phyloP scores from a whole-genome alignment of 2,113 vertebrate species.

The Anser cygnoides region DNA sequence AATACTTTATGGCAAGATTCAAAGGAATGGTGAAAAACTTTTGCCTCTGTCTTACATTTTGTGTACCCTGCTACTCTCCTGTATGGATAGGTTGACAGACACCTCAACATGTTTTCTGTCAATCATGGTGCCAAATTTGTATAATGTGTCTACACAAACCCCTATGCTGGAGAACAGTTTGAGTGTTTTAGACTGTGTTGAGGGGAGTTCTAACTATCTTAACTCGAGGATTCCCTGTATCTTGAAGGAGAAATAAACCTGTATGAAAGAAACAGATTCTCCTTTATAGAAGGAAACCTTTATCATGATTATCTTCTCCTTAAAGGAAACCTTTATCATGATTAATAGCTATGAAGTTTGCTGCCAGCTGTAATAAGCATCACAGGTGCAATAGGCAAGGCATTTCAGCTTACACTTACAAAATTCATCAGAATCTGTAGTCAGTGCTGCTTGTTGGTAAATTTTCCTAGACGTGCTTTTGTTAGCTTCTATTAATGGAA shows the following conservation, averaged over 20 bases:
- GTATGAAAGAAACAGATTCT: not conserved
- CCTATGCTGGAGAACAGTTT: not conserved
- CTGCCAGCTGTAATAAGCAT: not conserved
- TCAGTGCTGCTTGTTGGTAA: not conserved
- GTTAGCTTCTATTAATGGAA: not conserved
- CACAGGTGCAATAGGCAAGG: not conserved
- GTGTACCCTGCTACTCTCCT: accelerated
- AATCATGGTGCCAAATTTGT: not conserved
- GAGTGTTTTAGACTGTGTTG: not conserved
- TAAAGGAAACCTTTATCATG: not conserved
- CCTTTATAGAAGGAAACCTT: not conserved
- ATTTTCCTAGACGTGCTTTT: not conserved
- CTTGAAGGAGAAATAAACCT: not conserved
- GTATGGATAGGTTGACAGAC: not conserved
- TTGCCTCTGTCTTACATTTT: not conserved
- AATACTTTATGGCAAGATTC: not conserved
- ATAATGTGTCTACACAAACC: not conserved
- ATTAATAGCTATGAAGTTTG: not conserved
- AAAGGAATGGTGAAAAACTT: not conserved
- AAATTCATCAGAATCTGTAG: not conserved
- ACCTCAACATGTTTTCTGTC: not conserved
- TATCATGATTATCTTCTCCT: not conserved
- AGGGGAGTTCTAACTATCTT: not conserved
- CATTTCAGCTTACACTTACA: not conserved
- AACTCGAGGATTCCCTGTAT: not conserved